Conservation (phyloP, 1,140 invertebrate genomes). For the Psilanteris sp. region DNA sequence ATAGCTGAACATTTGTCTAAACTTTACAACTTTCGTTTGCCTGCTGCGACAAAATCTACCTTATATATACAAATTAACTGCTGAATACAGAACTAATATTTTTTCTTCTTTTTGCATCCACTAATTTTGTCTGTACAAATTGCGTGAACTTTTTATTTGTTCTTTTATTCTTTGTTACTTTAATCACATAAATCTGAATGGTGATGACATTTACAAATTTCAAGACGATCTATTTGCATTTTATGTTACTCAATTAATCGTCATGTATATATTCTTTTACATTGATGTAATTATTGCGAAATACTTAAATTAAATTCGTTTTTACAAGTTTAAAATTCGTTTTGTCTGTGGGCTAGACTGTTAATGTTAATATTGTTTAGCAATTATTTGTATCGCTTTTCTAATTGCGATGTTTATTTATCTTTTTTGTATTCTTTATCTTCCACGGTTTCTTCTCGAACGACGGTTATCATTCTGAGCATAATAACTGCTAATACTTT, state of each 20-base stretch:
- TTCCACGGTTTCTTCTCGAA: slow-evolving; percentile 73
- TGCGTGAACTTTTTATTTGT: neutral
- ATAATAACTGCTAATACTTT: slow-evolving; percentile 88
- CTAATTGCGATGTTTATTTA: slow-evolving; percentile 60
- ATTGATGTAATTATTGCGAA: slow-evolving; percentile 1
- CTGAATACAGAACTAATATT: neutral
- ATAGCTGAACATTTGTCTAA: slow-evolving; percentile 41
- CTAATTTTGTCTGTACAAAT: slow-evolving; percentile 11
- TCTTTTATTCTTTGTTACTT: slow-evolving; percentile 1
- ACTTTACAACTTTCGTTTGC: slow-evolving; percentile 31
- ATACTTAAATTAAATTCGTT: slow-evolving; percentile 3
- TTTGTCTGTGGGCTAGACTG: neutral
- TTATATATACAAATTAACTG: slow-evolving; percentile 8
- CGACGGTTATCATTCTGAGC: slow-evolving; percentile 82
- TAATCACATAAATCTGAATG: slow-evolving; percentile 30
- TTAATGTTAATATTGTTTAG: too few species aligned
- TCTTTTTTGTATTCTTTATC: slow-evolving; percentile 74
- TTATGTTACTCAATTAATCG: neutral
- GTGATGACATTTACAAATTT: slow-evolving; percentile 2
- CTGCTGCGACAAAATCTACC: slow-evolving; percentile 11
- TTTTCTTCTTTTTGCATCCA: neutral
- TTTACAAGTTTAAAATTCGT: neutral
- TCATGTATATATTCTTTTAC: neutral
- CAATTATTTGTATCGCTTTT: too few species aligned
- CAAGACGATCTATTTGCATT: slow-evolving; percentile 1